A percentile compares a stretch with the other conserved stretches of the same genome.
Conservation (phyloP, 1,140 invertebrate species). For the Sinella curviseta region DNA sequence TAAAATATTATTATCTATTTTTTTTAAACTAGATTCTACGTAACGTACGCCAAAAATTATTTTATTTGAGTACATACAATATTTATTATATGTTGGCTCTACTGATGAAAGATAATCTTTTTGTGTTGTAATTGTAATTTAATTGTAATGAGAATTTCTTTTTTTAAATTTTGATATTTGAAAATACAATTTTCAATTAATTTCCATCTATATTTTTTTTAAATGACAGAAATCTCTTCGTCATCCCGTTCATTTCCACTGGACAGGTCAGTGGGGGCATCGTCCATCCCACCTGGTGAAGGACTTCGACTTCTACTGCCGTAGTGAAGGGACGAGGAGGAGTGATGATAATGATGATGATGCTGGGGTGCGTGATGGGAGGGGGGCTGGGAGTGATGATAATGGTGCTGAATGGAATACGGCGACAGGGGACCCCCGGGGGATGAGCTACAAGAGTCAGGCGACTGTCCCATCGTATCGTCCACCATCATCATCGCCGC, state of each 20-base stretch:
- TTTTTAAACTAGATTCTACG: no score
- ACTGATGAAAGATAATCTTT: not conserved
- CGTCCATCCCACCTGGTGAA: constrained; percentile 7
- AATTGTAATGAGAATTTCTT: not conserved
- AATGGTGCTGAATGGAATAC: not conserved
- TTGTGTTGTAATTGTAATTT: not conserved
- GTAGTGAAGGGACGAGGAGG: not conserved
- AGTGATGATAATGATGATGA: not conserved
- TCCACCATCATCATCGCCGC: not conserved
- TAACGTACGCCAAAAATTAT: no score
- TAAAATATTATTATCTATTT: no score
- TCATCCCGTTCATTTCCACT: constrained; percentile 40
- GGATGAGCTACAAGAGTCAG: not conserved
- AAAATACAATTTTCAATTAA: no score
- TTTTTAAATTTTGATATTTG: no score
- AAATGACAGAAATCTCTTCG: constrained; percentile 49
- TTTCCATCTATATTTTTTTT: no score
- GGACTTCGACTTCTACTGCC: not conserved
- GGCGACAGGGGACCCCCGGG: not conserved
- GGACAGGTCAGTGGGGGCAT: constrained; percentile 38
- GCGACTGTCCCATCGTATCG: not conserved
- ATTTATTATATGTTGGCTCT: no score
- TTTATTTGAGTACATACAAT: no score
- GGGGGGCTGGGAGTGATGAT: not conserved
- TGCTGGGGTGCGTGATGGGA: not conserved